These are phyloP conservation scores for Leptobrachium ailaonicum DNA, from an alignment of 2,113 vertebrate genomes.

Conservation along the genomic window DNA sequence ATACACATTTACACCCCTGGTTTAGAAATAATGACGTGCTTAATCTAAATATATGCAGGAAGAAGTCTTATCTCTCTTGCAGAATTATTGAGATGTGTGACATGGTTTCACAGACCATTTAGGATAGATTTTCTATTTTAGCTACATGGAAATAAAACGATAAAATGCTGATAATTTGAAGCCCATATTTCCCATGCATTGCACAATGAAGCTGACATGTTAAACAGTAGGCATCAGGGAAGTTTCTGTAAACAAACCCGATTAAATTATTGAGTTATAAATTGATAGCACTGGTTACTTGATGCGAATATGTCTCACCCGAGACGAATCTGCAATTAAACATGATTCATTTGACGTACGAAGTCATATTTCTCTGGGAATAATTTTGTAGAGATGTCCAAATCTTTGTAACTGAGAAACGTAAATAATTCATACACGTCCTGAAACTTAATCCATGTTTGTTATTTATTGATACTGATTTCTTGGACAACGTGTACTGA, in stretches of 20 bases:
- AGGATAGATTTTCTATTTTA: conserved; percentile 18
- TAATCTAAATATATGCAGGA: neutral
- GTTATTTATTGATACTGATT: conserved; percentile 43
- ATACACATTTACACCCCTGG: conserved; percentile 16
- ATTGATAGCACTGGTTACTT: conserved; percentile 12
- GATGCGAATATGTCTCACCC: conserved; percentile 14
- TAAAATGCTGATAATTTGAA: neutral
- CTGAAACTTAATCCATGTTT: conserved; percentile 24
- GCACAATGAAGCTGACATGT: neutral
- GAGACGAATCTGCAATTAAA: conserved; percentile 29
- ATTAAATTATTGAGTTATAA: conserved; percentile 31
- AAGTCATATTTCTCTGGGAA: conserved; percentile 20
- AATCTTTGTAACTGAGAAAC: conserved; percentile 14
- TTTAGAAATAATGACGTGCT: neutral
- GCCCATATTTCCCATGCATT: neutral
- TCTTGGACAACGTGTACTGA: conserved; percentile 10
- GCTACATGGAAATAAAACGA: neutral
- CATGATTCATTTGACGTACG: conserved; percentile 10
- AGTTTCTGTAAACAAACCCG: conserved; percentile 31
- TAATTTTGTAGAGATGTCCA: conserved; percentile 20
- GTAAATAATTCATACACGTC: conserved; percentile 33
- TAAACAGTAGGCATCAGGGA: neutral
- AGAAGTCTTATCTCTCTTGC: conserved; percentile 8
- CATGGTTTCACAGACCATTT: conserved; percentile 29
- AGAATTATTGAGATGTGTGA: conserved; percentile 39